These are phyloP conservation scores for Copidosoma aretas DNA, from an alignment of 2,888 invertebrate genomes.

Conservation along the genomic window DNA sequence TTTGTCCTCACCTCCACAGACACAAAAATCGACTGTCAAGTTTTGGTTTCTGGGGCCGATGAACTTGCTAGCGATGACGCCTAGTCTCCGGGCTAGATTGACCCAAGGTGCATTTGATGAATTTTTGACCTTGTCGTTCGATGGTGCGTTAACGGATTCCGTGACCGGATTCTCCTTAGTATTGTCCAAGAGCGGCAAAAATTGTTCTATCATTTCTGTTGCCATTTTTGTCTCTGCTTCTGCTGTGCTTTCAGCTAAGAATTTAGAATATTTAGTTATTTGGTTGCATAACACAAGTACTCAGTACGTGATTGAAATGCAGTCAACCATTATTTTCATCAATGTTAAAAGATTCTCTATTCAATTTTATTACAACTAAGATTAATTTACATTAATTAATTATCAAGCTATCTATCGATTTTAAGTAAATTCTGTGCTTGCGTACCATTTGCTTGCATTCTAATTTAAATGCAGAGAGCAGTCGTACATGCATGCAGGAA, in stretches of 20 bases:
- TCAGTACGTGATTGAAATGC: neutral
- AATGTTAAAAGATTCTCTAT: too few species aligned
- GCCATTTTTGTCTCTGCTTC: constrained; percentile 96
- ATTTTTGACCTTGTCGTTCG: constrained; percentile 64
- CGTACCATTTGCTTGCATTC: too few species aligned
- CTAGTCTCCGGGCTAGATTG: constrained; percentile 64
- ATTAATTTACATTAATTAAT: too few species aligned
- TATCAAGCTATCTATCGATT: too few species aligned
- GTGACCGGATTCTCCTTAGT: constrained; percentile 63
- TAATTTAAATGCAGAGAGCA: too few species aligned
- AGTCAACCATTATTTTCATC: too few species aligned
- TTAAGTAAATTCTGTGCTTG: too few species aligned
- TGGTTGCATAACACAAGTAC: neutral
- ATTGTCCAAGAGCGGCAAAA: constrained; percentile 77
- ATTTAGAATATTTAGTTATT: neutral
- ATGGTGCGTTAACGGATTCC: constrained; percentile 71
- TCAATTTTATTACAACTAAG: too few species aligned
- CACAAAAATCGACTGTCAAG: neutral
- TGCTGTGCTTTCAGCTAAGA: constrained; percentile 84
- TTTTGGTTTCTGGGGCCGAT: constrained; percentile 42
- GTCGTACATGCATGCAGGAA: too few species aligned
- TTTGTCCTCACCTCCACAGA: constrained; percentile 52
- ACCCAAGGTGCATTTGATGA: constrained; percentile 65
- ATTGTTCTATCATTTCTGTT: constrained; percentile 94
- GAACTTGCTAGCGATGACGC: constrained; percentile 61